These are phyloP conservation scores for Metellina segmentata DNA, from an alignment of 2,888 invertebrate species.

Conservation along the genomic window DNA sequence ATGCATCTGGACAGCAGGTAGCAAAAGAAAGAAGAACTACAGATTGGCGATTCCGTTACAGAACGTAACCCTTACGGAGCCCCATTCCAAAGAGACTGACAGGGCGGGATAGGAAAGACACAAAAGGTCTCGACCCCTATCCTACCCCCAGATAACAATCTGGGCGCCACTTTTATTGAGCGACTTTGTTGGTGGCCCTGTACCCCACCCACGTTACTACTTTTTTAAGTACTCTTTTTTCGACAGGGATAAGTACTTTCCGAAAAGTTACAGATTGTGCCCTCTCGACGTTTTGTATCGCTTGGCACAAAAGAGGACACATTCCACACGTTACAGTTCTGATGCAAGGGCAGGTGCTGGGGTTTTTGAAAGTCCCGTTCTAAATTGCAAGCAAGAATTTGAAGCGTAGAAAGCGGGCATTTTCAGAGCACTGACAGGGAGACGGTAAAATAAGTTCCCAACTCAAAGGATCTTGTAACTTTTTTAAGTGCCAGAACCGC, in stretches of 20 bases:
- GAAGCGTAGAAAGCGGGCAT: too few species aligned
- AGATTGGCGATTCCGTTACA: conserved; percentile 3
- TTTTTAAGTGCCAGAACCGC: too few species aligned
- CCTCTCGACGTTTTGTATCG: neutral
- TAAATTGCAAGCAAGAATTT: too few species aligned
- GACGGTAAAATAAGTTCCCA: too few species aligned
- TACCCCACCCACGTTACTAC: conserved; percentile 46
- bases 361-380: too few species aligned
- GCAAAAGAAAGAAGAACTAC: neutral
- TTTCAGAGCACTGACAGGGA: too few species aligned
- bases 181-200: conserved; percentile 60
- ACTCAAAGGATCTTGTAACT: too few species aligned
- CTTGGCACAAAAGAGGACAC: too few species aligned
- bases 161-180: conserved; percentile 42
- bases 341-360: too few species aligned
- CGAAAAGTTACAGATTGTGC: neutral
- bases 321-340: too few species aligned
- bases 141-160: conserved; percentile 41
- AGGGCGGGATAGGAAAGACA: conserved; percentile 7
- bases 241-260: neutral
- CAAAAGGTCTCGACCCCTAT: conserved; percentile 5
- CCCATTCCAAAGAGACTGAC: conserved; percentile 11
- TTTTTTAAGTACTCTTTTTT: conserved; percentile 16
- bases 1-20: too few species aligned
- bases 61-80: conserved; percentile 18